phyloP scores from a whole-genome alignment of 2,113 vertebrate species.

The Scalopus aquaticus region DNA sequence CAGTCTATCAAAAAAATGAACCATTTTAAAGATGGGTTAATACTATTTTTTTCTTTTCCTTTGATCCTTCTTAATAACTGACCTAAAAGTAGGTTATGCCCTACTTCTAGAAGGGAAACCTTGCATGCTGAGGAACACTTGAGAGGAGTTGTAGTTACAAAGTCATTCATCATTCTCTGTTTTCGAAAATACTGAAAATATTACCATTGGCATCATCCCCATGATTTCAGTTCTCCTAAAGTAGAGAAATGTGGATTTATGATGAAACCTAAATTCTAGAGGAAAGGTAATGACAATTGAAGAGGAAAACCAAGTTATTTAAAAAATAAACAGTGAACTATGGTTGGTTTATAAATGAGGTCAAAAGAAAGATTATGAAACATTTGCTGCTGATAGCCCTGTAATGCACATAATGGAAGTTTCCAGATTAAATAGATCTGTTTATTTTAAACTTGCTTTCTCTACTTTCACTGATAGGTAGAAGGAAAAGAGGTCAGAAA shows the following conservation, averaged over 20 bases:
- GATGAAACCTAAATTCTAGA: background rate
- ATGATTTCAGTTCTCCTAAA: background rate
- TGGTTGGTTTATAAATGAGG: background rate
- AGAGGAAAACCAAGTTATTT: constrained; percentile 24
- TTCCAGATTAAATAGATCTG: constrained; percentile 10
- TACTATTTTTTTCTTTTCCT: constrained; percentile 25
- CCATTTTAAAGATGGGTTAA: constrained; percentile 63
- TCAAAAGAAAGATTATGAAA: constrained; percentile 26
- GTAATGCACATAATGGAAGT: background rate
- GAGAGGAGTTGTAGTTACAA: background rate
- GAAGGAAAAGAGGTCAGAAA: background rate
- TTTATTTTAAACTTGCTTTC: constrained; percentile 14
- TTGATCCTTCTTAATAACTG: constrained; percentile 50
- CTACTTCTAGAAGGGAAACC: constrained; percentile 52
- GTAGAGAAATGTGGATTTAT: background rate
- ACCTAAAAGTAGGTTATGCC: constrained; percentile 69
- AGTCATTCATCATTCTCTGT: background rate
- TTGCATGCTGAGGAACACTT: background rate
- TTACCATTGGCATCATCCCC: background rate
- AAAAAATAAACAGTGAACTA: background rate
- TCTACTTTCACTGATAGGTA: background rate
- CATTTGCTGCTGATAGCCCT: background rate
- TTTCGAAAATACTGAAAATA: background rate
- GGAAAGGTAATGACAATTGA: background rate
- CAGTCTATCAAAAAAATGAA: background rate